Evolutionary conservation across 2,113 vertebrate genomes (phyloP), one percentile per base, ranked within the genome.

Genomic region (Apistogramma diplotaenia): DNA sequence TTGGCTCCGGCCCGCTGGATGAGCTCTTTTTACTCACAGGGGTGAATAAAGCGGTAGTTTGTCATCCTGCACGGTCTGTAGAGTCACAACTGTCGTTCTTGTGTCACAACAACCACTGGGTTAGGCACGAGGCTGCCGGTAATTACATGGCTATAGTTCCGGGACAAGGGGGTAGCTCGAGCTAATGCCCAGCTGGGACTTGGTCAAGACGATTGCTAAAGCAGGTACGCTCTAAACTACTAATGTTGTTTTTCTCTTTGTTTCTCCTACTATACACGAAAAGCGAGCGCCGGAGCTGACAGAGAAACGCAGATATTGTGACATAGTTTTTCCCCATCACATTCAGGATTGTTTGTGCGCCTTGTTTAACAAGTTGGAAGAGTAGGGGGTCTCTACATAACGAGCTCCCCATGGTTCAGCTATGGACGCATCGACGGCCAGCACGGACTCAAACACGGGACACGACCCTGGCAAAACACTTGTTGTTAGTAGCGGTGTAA

Each of bases 11-110:
- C 93, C 95, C 95, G 95, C 95, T 97, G 95, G 96, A 96, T 91
- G 96, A 97, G 94, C 96, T 96, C 95, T 96, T 96, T 94, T 96
- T 95, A 95, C 96, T 97, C 94, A 96, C 96, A 94, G 96, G 97
- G 96, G 96, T 97, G 96, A 97, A 97, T 94, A 96, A 97, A 96
- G 97, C 97, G 96, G 96, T 96, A 96, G 96, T 97, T 95, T 96
- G 95, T 95, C 96, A 95, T 94, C 94, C 96, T 91, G 95, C 96
- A 85, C 96, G 95, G 92, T 96, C 95, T 92, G 95, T 97, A 94
- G 96, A 97, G 94, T 96, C 96, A 91, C 95, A 96, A 92, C 93
- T 96, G 90, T 94, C 95, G 92, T 94, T 94, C 91, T 95, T 95
- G 91, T 94, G 95, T 94, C 95, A 96, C 95, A 90, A 83, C 85